Evolutionary conservation across 2,888 invertebrate species (phyloP), one percentile per base, ranked within the genome.

Genomic region (Macrosoma leucophasiata): DNA sequence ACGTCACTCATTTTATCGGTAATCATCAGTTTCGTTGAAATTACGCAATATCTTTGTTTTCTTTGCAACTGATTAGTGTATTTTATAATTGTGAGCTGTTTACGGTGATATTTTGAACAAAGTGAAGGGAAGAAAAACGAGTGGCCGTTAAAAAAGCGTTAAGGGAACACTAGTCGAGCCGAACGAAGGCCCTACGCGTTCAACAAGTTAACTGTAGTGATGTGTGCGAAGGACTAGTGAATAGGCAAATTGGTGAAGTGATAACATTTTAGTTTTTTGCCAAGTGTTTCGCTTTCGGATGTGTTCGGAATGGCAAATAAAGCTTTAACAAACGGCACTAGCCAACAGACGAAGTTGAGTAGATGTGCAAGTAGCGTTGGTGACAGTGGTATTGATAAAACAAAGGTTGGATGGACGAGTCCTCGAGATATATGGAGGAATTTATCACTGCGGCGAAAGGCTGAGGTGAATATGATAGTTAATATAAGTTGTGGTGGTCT

Each of bases 381-480:
- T 42, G 82, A 82, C 52, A 64, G 63, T 54, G 68, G 52, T 30
- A 48, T 59, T 48, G 82, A 82, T 61, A 84, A 78, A 64, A 46
- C 71, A 43, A 84, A 82, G 65, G 67, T 70, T 46, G 82, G 77
- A 48, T 84, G 84, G 84, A 76, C 71, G 12, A 82, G 81, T 62
- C 84, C 84, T 22, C 68, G 84, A 24, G 84, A 84, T 43, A 77
- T 84, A 57, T 84, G 84, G 84, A 70, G 84, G 48, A 84, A 84
- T 47, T 67, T 84, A 43, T 84, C 84, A 19, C 51, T 84, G 44
- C 70, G 84, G 38, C 72, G 81, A 52, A 84, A 82, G 55, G 74
- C 73, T 6, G 82, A 84, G 84, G 84, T 84, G 60, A 69, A 47
- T 23, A 31, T 30, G 20, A 12, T 21, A 26, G 26, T 30, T 23